Evolutionary conservation across 2,888 invertebrate genomes (phyloP).

Genomic region (Dryomyza anilis): DNA sequence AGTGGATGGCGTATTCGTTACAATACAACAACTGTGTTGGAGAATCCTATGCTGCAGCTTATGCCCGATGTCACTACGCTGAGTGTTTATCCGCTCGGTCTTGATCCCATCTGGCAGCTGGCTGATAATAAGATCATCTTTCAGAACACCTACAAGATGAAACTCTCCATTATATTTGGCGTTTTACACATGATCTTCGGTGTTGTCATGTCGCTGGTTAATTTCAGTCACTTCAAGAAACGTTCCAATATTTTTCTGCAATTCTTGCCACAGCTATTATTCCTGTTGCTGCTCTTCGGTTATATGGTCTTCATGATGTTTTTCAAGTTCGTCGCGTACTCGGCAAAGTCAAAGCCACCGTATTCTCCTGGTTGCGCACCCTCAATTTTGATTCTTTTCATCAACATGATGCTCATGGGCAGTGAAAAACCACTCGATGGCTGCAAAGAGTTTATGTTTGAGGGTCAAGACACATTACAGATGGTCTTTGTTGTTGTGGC

Average conservation of each 20-base stretch:
- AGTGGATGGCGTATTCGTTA: conserved; percentile 77
- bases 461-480: conserved; percentile 75
- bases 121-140: conserved; percentile 91
- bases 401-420: conserved; percentile 78
- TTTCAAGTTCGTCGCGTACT: conserved; percentile 83
- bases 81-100: conserved; percentile 75
- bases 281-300: conserved; percentile 83
- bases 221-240: conserved; percentile 75
- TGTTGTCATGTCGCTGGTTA: conserved; percentile 79
- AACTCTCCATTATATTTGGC: conserved; percentile 91
- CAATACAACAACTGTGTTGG: conserved; percentile 60
- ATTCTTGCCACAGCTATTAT: conserved; percentile 91
- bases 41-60: conserved; percentile 64
- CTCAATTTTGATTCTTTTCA: conserved; percentile 76
- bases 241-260: conserved; percentile 75
- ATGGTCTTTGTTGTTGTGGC: conserved; percentile 77
- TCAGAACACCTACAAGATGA: conserved; percentile 95
- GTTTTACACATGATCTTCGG: conserved; percentile 95
- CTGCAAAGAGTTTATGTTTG: conserved; percentile 72
- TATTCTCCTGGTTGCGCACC: conserved; percentile 69
- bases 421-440: conserved; percentile 57
- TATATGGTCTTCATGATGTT: conserved; percentile 93
- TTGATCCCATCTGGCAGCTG: conserved; percentile 79
- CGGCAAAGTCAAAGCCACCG: conserved; percentile 56
- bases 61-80: conserved; percentile 66